Evolutionary conservation across 2,113 vertebrate genomes (phyloP).

Genomic region (Amia ocellicauda): DNA sequence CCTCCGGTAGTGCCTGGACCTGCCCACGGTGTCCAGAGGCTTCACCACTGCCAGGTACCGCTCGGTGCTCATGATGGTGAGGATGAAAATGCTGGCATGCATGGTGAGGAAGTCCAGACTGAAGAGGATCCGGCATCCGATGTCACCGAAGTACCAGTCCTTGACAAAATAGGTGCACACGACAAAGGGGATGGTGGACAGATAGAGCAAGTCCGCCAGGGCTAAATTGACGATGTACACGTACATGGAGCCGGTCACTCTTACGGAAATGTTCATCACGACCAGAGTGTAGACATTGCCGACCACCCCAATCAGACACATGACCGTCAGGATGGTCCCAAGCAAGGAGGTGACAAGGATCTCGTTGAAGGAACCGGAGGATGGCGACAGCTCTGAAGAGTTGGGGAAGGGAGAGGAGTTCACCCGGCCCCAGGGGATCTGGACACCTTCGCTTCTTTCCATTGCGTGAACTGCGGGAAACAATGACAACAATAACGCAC

Average conservation of each 20-base stretch:
- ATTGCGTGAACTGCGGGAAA: constrained; percentile 13
- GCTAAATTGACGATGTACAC: constrained; percentile 47
- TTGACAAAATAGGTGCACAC: constrained; percentile 44
- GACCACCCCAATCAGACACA: constrained; percentile 38
- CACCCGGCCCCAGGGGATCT: constrained; percentile 15
- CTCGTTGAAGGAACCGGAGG: constrained; percentile 21
- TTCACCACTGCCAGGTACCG: constrained; percentile 44
- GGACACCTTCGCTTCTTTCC: constrained; percentile 21
- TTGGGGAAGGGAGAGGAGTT: constrained; percentile 29
- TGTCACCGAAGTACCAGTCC: constrained; percentile 45
- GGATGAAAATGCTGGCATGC: constrained; percentile 49
- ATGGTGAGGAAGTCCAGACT: constrained; percentile 48
- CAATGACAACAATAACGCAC: too few relatives aligned
- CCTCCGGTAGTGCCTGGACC: constrained; percentile 34
- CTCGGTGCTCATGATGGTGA: constrained; percentile 48
- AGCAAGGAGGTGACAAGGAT: constrained; percentile 35
- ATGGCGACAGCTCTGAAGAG: constrained; percentile 20
- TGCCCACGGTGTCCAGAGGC: constrained; percentile 41
- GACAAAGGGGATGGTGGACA: constrained; percentile 46
- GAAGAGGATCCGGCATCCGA: constrained; percentile 44
- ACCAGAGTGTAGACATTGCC: constrained; percentile 44
- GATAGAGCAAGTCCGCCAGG: constrained; percentile 43
- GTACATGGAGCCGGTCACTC: constrained; percentile 43
- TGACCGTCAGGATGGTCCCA: constrained; percentile 33
- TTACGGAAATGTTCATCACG: constrained; percentile 39